phyloP scores from a whole-genome alignment of 2,888 invertebrate genomes.

The Lasioglossum oenotherae region DNA sequence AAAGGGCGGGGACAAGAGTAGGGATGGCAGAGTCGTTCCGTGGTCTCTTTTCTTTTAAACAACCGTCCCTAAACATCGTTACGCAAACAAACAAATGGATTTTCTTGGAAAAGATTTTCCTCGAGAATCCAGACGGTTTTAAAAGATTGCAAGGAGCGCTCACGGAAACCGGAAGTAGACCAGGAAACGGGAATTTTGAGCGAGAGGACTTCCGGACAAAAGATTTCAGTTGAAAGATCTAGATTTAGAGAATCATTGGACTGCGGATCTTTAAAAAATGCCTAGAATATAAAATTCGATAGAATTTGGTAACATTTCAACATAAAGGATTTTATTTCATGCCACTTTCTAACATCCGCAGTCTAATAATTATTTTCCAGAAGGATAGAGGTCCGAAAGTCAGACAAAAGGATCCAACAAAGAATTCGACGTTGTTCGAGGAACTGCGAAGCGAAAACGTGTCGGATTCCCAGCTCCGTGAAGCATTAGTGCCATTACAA shows the following conservation, averaged over 20 bases:
- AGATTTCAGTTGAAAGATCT: not conserved
- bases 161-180: constrained; percentile 39
- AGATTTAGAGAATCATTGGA: too few species aligned
- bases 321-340: too few species aligned
- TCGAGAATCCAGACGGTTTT: not conserved
- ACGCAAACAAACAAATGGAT: not conserved
- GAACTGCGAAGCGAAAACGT: not conserved
- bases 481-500: constrained; percentile 13
- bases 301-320: too few species aligned
- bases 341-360: too few species aligned
- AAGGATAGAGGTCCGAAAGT: not conserved
- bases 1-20: constrained; percentile 31
- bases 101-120: not conserved
- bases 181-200: constrained; percentile 48
- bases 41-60: not conserved
- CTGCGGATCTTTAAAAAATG: too few species aligned
- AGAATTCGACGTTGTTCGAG: not conserved
- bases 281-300: too few species aligned
- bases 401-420: not conserved
- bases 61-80: not conserved
- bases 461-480: constrained; percentile 19
- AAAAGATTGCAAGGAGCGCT: not conserved
- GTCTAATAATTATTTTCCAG: not conserved
- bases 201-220: constrained; percentile 32
- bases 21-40: constrained; percentile 9